Percentiles rank a stretch among this genome's conserved stretches.
Evolutionary conservation across 2,797 vertebrate genomes (phyloP).

Genomic region (Gobio occitaniae): DNA sequence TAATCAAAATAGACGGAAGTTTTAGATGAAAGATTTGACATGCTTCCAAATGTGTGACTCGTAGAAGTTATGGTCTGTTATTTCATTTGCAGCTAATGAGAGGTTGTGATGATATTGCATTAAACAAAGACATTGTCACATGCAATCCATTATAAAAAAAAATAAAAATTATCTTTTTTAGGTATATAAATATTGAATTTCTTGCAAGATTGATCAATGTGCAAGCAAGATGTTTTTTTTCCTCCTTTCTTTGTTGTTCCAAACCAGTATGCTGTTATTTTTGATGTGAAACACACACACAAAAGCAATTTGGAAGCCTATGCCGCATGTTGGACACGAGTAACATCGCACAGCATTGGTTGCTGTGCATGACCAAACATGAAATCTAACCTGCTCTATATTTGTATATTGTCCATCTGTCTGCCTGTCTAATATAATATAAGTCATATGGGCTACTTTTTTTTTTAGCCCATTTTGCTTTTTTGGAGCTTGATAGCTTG

Average conservation of each 20-base stretch:
- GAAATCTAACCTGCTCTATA: not conserved
- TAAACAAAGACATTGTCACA: not conserved
- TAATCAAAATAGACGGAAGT: not conserved
- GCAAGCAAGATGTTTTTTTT: not conserved
- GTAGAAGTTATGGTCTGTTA: not conserved
- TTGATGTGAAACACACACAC: not conserved
- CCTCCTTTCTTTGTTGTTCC: slow-evolving; percentile 5
- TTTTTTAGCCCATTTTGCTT: too few species aligned
- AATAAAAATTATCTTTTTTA: not conserved
- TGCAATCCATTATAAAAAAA: not conserved
- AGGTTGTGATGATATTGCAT: not conserved
- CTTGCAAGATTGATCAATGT: slow-evolving; percentile 12
- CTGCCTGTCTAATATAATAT: not conserved
- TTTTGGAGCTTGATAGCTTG: not conserved
- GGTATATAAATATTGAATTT: slow-evolving; percentile 14
- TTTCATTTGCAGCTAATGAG: slow-evolving; percentile 13
- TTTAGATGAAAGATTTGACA: not conserved
- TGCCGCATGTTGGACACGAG: not conserved
- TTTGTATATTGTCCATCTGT: not conserved
- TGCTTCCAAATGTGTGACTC: not conserved
- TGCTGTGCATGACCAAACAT: not conserved
- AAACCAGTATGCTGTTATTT: not conserved
- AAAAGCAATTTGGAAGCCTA: not conserved
- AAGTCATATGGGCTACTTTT: not conserved
- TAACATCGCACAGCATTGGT: not conserved